Evolutionary conservation across 23 tunicate genomes (phyloP), one percentile per base, ranked within the genome.

Genomic region (Trididemnum nubilum): DNA sequence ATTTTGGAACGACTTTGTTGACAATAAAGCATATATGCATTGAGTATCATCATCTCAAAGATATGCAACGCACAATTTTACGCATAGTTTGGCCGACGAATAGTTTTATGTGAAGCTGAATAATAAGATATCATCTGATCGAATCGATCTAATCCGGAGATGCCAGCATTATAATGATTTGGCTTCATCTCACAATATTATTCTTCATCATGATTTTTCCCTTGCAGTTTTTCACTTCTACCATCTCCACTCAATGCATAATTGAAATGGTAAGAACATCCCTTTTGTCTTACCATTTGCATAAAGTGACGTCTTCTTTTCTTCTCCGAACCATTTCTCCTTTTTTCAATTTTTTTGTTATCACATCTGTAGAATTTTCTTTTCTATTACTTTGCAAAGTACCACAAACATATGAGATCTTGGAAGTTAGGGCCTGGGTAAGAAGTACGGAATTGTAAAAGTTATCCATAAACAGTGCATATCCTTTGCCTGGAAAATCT

Each of bases 11-110:
- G 26, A 61, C 67, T 61, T 61, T 61, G 25, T 61, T 15, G 67
- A 61, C 67, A 61, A 61, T n/a, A 61, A 61, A 61, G 67, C 67
- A 61, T 12, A 26, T n/a, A 24, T n/a, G 67, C 67, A 61, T 44
- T 44, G 15, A 7, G 54, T 44, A 44, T 44, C 15, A 44, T 44
- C 54, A 61, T 61, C 29, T 61, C 67, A 61, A 61, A 61, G n/a
- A 61, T 15, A 61, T 61, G 67, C 26, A 61, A n/a, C 26, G 28
- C 26, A 61, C 18, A 23, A 3, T 61, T 61, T 61, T 61, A n/a
- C n/a, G n/a, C n/a, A n/a, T n/a, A n/a, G n/a, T n/a, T 61, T 61
- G 67, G 67, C 67, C 67, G n/a, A 61, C 67, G 67, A 38, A 67
- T 67, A 4, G 74, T 67, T 33, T 67, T 67, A 9, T 38, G 37